Evolutionary conservation across 2,797 vertebrate species (phyloP).

Genomic region (Staurois parvus): DNA sequence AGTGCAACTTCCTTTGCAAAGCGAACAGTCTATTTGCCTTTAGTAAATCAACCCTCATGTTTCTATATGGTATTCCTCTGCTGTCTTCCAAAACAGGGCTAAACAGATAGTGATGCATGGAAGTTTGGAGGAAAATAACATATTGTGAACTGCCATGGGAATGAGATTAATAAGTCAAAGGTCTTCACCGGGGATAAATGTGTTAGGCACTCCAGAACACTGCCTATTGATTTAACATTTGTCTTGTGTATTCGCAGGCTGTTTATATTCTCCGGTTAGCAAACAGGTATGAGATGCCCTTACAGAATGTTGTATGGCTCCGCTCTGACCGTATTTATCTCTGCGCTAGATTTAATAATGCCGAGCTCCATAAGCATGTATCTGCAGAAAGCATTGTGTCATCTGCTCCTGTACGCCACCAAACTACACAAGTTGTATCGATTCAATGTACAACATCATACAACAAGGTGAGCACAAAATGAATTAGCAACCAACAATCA

Average conservation of each 20-base stretch:
- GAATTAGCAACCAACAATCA: too few species aligned
- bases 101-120: constrained; percentile 58
- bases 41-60: background rate
- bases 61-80: background rate
- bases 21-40: too few species aligned
- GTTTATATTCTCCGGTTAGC: constrained; percentile 60
- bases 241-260: constrained; percentile 53
- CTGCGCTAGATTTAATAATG: constrained; percentile 24
- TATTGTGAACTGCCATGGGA: constrained; percentile 58
- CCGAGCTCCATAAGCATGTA: background rate
- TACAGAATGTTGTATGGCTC: constrained; percentile 30
- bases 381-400: background rate
- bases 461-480: too few species aligned
- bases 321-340: constrained; percentile 31
- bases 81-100: background rate
- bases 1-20: too few species aligned
- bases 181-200: constrained; percentile 60
- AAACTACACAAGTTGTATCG: background rate
- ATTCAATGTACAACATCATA: background rate
- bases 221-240: constrained; percentile 63
- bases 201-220: constrained; percentile 55
- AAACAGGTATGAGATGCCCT: constrained; percentile 58
- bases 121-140: constrained; percentile 55
- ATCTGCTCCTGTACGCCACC: background rate
- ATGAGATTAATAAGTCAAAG: constrained; percentile 62